Evolutionary conservation across 2,113 vertebrate genomes (phyloP).

Genomic region (Struthidea cinerea): DNA sequence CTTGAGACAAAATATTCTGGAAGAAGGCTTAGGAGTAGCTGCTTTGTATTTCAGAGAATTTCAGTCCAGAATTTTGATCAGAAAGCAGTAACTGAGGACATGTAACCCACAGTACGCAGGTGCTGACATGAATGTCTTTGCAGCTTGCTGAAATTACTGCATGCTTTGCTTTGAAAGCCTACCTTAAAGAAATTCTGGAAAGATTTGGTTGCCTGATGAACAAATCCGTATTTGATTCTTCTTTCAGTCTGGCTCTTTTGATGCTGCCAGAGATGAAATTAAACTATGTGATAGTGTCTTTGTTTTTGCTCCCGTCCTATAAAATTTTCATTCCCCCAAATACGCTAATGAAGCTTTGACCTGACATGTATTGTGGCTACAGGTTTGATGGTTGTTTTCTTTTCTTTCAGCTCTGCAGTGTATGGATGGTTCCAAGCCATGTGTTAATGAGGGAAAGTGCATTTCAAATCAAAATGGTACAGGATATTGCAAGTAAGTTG

Average conservation of each 20-base stretch:
- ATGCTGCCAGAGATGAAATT: background rate
- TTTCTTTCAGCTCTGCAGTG: conserved; percentile 86
- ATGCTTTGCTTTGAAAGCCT: background rate
- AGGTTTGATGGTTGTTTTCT: conserved; percentile 31
- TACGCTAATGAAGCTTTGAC: background rate
- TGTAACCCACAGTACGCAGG: background rate
- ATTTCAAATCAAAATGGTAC: conserved; percentile 83
- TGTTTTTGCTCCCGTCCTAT: background rate
- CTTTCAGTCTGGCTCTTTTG: background rate
- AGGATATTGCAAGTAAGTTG: conserved; percentile 90
- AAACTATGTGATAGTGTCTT: background rate
- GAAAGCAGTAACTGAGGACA: background rate
- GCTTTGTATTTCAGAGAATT: background rate
- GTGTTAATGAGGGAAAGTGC: conserved; percentile 89
- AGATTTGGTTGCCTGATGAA: background rate
- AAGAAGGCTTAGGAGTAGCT: background rate
- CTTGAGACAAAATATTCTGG: background rate
- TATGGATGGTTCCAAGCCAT: conserved; percentile 81
- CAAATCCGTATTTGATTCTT: background rate
- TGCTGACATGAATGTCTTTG: background rate
- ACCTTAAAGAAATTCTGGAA: background rate
- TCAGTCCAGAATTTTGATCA: background rate
- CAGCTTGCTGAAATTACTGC: background rate
- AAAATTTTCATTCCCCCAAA: background rate
- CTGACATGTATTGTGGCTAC: background rate